Percentiles rank a stretch among this genome's conserved stretches.
Evolutionary conservation across 2,797 vertebrate genomes (phyloP).

Genomic region (Halcyon smyrnensis): DNA sequence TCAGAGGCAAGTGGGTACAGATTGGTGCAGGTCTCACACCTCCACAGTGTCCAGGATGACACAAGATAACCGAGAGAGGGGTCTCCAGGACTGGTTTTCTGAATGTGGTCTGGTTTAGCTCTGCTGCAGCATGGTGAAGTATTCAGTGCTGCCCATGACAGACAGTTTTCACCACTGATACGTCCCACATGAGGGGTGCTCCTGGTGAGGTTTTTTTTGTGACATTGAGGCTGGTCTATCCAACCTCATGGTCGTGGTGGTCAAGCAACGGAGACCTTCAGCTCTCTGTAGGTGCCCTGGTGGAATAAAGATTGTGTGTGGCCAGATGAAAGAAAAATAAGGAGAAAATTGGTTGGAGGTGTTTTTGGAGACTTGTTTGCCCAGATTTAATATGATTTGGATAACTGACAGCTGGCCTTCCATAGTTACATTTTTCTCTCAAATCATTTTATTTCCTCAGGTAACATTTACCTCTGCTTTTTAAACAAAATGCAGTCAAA

Average conservation of each 20-base stretch:
- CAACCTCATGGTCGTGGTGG: background rate
- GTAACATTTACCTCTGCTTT: constrained; percentile 36
- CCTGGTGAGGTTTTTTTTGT: background rate
- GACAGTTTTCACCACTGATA: fast-evolving
- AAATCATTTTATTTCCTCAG: constrained; percentile 38
- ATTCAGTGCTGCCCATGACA: background rate
- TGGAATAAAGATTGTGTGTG: background rate
- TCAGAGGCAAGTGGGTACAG: background rate
- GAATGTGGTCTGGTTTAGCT: background rate
- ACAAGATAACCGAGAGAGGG: background rate
- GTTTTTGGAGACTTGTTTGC: background rate
- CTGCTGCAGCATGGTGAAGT: background rate
- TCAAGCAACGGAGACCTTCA: background rate
- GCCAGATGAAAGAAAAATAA: background rate
- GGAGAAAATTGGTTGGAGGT: background rate
- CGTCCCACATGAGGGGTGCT: fast-evolving
- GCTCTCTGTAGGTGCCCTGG: background rate
- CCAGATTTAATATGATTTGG: constrained; percentile 4
- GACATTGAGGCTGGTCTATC: background rate
- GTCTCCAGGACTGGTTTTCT: background rate
- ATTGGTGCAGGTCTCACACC: background rate
- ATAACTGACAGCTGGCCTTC: background rate
- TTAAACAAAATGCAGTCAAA: constrained; percentile 31
- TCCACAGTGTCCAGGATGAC: background rate
- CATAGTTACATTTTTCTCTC: background rate